These are phyloP conservation scores for Epizoanthus rinbou DNA, from an alignment of 92 coral and sea anemone genomes.

Conservation along the genomic window DNA sequence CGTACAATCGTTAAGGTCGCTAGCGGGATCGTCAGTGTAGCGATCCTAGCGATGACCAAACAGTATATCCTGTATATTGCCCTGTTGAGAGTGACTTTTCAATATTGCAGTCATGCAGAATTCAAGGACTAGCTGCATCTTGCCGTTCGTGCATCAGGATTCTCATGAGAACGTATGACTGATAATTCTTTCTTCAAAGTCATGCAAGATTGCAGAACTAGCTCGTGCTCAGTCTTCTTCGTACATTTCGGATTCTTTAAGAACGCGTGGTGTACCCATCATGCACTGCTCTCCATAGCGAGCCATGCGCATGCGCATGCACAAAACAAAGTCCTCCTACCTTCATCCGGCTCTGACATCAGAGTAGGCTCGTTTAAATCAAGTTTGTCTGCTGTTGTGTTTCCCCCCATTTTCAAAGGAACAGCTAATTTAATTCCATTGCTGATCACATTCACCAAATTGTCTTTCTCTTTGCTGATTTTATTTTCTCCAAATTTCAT, in stretches of 20 bases:
- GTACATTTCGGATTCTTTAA: no score
- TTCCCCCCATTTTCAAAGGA: neutral
- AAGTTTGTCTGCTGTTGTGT: neutral
- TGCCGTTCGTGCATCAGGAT: no score
- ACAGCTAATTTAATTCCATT: neutral
- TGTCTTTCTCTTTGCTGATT: neutral
- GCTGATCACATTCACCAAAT: neutral
- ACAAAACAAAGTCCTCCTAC: neutral
- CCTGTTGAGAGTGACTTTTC: no score
- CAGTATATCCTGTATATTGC: no score
- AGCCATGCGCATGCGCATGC: conserved; percentile 12
- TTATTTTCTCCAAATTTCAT: conserved; percentile 12
- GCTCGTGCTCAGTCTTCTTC: neutral
- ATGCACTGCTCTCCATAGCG: neutral
- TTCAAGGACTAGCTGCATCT: no score
- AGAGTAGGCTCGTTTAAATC: neutral
- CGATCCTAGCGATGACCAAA: no score
- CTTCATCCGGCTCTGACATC: neutral
- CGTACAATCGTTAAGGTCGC: no score
- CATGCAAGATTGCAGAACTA: no score
- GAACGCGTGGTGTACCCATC: neutral
- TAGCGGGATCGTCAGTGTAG: no score
- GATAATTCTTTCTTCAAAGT: no score
- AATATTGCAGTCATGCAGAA: no score
- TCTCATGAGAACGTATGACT: no score